Evolutionary conservation across 2,113 vertebrate genomes (phyloP).

Genomic region (Tupaia chinensis): DNA sequence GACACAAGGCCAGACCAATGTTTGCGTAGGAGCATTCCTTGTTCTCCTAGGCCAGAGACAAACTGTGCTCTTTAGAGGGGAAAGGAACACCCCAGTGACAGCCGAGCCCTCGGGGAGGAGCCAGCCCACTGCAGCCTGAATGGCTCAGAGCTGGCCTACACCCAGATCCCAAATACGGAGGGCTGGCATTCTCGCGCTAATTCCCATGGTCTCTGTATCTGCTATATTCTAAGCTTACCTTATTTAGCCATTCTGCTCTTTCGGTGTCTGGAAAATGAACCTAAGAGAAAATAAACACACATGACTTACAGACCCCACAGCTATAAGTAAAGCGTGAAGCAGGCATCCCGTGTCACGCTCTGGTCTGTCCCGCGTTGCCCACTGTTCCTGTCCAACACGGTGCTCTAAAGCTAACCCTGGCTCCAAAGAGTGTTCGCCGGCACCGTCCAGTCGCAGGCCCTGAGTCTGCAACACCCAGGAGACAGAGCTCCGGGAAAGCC

Average conservation of each 20-base stretch:
- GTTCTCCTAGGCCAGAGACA: not conserved
- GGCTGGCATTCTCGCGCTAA: not conserved
- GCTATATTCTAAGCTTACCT: conserved; percentile 88
- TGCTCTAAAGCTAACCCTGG: not conserved
- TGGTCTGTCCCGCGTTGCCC: accelerated
- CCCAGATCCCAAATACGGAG: conserved; percentile 49
- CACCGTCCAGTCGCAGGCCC: not conserved
- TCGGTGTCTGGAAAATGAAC: conserved; percentile 98
- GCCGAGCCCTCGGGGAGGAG: not conserved
- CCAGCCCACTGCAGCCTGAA: not conserved
- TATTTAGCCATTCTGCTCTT: conserved; percentile 98
- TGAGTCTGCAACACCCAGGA: too few species aligned
- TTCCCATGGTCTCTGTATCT: not conserved
- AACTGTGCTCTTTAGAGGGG: not conserved
- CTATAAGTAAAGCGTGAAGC: not conserved
- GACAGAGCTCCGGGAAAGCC: too few species aligned
- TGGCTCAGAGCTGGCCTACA: not conserved
- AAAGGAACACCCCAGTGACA: not conserved
- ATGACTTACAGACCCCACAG: not conserved
- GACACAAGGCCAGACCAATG: not conserved
- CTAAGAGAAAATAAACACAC: conserved; percentile 84
- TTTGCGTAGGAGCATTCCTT: accelerated
- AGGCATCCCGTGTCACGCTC: not conserved
- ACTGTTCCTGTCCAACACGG: not conserved
- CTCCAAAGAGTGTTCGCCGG: not conserved